Evolutionary conservation across 35 echinoderm and acorn worm species (phyloP).

Genomic region (Eucidaris tribuloides): DNA sequence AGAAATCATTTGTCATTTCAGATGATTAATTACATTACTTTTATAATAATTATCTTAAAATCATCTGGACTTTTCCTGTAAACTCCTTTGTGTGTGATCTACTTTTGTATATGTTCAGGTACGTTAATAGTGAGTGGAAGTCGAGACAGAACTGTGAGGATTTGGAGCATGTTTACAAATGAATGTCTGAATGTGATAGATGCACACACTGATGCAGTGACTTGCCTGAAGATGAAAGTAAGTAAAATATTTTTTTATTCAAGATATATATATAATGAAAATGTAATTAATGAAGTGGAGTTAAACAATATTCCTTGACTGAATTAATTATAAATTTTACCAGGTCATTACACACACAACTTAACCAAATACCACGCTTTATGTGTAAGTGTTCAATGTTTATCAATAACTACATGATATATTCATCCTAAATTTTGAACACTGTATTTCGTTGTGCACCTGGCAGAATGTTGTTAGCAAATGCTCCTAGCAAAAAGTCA

Average conservation of each 20-base stretch:
- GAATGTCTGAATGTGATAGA: constrained; percentile 56
- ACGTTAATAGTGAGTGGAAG: constrained; percentile 57
- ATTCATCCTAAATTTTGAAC: too few relatives aligned
- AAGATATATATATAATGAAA: not conserved
- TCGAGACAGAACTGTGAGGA: constrained; percentile 55
- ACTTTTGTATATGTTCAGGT: not conserved
- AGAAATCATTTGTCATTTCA: too few relatives aligned
- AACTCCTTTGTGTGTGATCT: not conserved
- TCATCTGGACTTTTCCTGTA: not conserved
- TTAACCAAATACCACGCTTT: too few relatives aligned
- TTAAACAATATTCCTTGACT: not conserved
- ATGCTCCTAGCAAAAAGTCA: too few relatives aligned
- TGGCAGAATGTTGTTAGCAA: too few relatives aligned
- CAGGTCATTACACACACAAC: not conserved
- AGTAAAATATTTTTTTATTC: too few relatives aligned
- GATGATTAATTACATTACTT: too few relatives aligned
- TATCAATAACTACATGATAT: too few relatives aligned
- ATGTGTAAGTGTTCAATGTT: too few relatives aligned
- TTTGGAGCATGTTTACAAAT: constrained; percentile 55
- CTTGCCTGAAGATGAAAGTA: constrained; percentile 74
- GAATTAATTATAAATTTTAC: not conserved
- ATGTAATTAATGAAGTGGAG: not conserved
- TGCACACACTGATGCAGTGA: constrained; percentile 72
- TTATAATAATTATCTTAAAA: too few relatives aligned
- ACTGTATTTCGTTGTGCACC: too few relatives aligned